Percentiles rank a stretch among this genome's conserved stretches.
phyloP scores from a whole-genome alignment of 2,113 vertebrate genomes.

The Picathartes gymnocephalus region DNA sequence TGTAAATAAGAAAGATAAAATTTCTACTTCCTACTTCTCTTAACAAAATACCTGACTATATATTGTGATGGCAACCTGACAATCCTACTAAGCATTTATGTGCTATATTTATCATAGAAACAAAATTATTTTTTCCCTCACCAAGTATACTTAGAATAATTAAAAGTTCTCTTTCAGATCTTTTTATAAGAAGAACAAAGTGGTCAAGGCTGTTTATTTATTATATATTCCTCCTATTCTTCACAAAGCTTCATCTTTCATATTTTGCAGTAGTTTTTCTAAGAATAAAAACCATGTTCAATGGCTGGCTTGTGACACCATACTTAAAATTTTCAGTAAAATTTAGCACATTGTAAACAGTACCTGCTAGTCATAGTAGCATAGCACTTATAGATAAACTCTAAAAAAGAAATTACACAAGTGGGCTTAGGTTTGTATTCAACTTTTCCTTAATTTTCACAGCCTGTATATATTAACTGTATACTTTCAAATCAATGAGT shows the following conservation, averaged over 20 bases:
- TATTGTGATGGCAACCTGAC: background rate
- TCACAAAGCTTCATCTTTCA: background rate
- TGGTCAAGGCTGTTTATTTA: background rate
- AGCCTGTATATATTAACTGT: background rate
- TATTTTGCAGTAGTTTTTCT: background rate
- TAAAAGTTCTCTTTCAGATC: background rate
- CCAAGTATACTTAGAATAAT: background rate
- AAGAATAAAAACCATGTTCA: background rate
- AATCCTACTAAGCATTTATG: background rate
- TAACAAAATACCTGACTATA: background rate
- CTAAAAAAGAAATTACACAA: background rate
- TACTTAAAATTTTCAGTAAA: background rate
- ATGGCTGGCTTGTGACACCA: fast-evolving
- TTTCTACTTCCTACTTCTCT: background rate
- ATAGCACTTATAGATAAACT: background rate
- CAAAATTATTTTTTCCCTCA: background rate
- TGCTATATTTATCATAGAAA: background rate
- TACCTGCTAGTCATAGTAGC: background rate
- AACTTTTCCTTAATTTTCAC: background rate
- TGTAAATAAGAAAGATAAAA: background rate
- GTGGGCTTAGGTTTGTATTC: background rate
- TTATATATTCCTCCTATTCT: background rate
- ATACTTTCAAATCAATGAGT: background rate
- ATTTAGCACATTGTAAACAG: background rate
- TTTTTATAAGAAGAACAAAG: background rate